Evolutionary conservation across 2,888 invertebrate species (phyloP).

Genomic region (Melinaea marsaeus): DNA sequence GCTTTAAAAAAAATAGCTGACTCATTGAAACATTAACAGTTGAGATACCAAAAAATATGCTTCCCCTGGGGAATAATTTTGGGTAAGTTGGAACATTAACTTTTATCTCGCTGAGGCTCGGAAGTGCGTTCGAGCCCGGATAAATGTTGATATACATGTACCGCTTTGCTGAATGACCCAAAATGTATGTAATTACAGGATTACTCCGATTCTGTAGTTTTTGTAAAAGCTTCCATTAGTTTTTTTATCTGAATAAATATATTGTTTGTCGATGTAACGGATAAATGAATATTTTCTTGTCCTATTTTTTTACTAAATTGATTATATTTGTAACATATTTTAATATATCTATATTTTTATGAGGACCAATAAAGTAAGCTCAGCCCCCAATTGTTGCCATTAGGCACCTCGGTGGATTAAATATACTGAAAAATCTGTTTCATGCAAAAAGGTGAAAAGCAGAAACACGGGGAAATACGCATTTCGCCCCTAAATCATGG

Average conservation of each 20-base stretch:
- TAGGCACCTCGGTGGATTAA: constrained; percentile 48
- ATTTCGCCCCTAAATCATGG: constrained; percentile 71
- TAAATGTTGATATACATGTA: constrained; percentile 32
- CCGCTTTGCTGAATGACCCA: constrained; percentile 10
- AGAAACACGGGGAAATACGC: constrained; percentile 61
- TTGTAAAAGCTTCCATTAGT: neutral
- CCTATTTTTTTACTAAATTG: neutral
- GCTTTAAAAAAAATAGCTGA: constrained; percentile 32
- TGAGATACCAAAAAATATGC: constrained; percentile 47
- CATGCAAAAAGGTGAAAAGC: constrained; percentile 53
- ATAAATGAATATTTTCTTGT: neutral
- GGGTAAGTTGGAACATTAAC: constrained; percentile 70
- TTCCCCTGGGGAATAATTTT: constrained; percentile 57
- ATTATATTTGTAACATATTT: neutral
- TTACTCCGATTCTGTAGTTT: neutral
- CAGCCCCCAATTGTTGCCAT: constrained; percentile 5
- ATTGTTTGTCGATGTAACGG: neutral
- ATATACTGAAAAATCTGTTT: constrained; percentile 61
- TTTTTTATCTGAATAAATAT: neutral
- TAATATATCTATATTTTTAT: neutral
- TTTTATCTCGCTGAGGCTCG: constrained; percentile 53
- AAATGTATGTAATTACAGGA: constrained; percentile 5
- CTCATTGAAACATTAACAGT: constrained; percentile 42
- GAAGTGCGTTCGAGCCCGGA: constrained; percentile 30
- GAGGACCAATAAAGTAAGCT: neutral